A percentile compares a stretch with the other conserved stretches of the same genome.
These are phyloP conservation scores for Heliconius ismenius DNA, from an alignment of 2,888 invertebrate species.

Conservation along the genomic window DNA sequence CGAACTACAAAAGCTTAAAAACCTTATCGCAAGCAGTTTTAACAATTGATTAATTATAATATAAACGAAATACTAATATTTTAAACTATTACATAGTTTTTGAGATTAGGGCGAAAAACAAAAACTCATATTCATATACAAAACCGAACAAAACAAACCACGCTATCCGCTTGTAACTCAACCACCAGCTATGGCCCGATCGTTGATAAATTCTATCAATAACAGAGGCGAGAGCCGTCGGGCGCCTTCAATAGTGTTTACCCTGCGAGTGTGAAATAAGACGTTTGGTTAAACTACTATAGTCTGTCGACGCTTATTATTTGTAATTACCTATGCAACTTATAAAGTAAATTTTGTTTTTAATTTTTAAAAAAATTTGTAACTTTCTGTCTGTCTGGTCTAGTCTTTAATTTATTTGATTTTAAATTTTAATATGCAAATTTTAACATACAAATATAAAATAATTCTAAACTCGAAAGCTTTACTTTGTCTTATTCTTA, in stretches of 20 bases:
- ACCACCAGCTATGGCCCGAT: constrained; percentile 56
- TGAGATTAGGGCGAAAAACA: too few species aligned
- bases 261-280: constrained; percentile 63
- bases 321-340: constrained; percentile 2
- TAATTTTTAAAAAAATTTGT: too few species aligned
- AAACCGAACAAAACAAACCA: neutral
- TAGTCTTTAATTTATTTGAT: too few species aligned
- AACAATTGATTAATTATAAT: too few species aligned
- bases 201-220: constrained; percentile 81
- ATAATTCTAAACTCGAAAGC: neutral
- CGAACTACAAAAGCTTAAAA: too few species aligned
- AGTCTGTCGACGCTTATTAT: constrained; percentile 49
- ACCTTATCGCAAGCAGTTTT: too few species aligned
- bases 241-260: constrained; percentile 75
- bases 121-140: neutral
- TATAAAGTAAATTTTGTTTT: too few species aligned
- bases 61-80: too few species aligned
- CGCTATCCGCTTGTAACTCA: constrained; percentile 48
- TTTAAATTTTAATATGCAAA: too few species aligned
- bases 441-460: neutral
- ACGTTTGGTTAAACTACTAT: constrained; percentile 61
- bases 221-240: constrained; percentile 71
- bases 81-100: too few species aligned
- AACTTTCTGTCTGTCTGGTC: too few species aligned
- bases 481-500: neutral